Conservation (phyloP, 92 coral and sea anemone species). For the Metridium senile region DNA sequence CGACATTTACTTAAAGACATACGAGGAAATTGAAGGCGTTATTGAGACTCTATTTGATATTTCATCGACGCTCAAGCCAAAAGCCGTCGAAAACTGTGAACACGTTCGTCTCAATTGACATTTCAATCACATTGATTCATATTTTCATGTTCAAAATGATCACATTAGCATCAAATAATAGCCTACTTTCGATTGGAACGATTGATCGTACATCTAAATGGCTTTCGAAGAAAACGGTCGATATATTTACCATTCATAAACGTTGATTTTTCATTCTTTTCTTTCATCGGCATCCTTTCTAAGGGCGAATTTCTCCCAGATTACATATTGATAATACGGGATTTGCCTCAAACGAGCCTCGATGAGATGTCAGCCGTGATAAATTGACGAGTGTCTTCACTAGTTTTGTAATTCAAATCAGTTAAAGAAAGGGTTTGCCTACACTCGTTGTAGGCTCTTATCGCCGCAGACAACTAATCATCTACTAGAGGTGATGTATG, state of each 20-base stretch:
- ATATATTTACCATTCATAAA: slow-evolving; percentile 33
- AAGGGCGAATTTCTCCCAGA: slow-evolving; percentile 5
- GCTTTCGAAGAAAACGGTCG: neutral
- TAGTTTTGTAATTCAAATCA: slow-evolving; percentile 26
- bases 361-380: slow-evolving; percentile 33
- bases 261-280: slow-evolving; percentile 5
- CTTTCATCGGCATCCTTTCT: slow-evolving; percentile 19
- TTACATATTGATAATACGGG: slow-evolving; percentile 28
- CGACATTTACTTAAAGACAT: neutral
- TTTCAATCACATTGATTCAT: neutral
- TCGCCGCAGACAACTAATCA: neutral
- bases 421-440: slow-evolving; percentile 6
- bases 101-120: neutral
- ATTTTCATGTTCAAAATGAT: neutral
- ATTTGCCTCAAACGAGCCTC: slow-evolving; percentile 17
- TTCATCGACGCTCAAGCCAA: no score
- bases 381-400: neutral
- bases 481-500: neutral
- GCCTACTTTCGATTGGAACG: neutral
- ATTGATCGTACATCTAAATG: neutral
- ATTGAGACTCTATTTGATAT: neutral
- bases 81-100: neutral
- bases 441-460: neutral
- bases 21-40: neutral
- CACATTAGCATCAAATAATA: neutral